Percentiles rank a stretch among this genome's conserved stretches.
These are phyloP conservation scores for Pituophis catenifer DNA, from an alignment of 2,113 vertebrate species.

Conservation along the genomic window DNA sequence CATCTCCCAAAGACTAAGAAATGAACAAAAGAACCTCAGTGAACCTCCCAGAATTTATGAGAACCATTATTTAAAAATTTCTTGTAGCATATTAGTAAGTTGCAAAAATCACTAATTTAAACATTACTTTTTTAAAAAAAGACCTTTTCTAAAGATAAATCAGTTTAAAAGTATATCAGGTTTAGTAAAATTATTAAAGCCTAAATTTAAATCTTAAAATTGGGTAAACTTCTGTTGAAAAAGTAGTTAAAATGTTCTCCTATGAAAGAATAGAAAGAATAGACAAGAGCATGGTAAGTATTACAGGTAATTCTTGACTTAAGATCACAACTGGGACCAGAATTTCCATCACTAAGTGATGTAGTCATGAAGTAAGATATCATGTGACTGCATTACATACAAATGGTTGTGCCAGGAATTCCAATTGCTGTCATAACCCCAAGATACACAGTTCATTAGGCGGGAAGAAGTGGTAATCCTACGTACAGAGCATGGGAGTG, in stretches of 20 bases:
- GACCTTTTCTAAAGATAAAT: background rate
- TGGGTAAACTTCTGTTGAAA: background rate
- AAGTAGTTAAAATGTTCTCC: background rate
- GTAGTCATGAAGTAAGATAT: no score
- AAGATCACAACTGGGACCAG: no score
- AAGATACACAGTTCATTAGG: no score
- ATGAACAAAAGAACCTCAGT: background rate
- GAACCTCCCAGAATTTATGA: background rate
- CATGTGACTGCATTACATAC: no score
- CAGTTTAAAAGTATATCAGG: background rate
- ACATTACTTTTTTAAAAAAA: background rate
- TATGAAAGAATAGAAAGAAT: background rate
- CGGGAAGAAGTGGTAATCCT: no score
- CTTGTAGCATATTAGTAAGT: background rate
- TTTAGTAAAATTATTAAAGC: background rate
- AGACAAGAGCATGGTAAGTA: background rate
- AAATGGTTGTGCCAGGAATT: no score
- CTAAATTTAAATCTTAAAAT: background rate
- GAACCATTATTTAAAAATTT: background rate
- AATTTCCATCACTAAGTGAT: no score
- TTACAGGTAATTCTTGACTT: no score
- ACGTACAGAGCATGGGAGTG: no score
- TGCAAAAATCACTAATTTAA: background rate
- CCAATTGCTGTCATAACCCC: no score
- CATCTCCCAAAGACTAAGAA: background rate